phyloP scores from a whole-genome alignment of 2,797 vertebrate genomes.

The Pterois miles region DNA sequence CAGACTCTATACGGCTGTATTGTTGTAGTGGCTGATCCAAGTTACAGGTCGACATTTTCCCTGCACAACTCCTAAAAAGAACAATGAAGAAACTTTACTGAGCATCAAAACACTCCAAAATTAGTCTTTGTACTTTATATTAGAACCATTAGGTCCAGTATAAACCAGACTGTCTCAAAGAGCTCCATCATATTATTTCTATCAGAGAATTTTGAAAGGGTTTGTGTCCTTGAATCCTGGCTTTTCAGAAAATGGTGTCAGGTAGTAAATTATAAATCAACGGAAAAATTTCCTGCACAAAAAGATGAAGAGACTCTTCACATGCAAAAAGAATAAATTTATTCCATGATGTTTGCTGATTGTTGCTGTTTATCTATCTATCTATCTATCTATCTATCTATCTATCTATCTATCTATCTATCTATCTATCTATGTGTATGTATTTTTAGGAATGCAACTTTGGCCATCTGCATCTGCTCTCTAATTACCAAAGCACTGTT shows the following conservation, averaged over 20 bases:
- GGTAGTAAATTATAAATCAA: neutral
- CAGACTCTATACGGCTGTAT: neutral
- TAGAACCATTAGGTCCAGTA: neutral
- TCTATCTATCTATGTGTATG: too few relatives aligned
- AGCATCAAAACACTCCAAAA: neutral
- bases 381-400: too few relatives aligned
- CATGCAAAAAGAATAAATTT: neutral
- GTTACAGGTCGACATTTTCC: neutral
- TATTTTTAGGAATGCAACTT: neutral
- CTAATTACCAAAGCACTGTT: constrained; percentile 3
- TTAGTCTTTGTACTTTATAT: neutral
- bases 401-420: too few relatives aligned
- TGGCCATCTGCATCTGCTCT: neutral
- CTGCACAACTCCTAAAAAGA: neutral
- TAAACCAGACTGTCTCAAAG: neutral
- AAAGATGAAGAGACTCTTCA: neutral
- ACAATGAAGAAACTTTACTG: neutral
- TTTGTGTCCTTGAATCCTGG: neutral
- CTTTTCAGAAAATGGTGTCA: neutral
- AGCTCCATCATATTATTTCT: neutral
- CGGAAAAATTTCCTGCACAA: neutral
- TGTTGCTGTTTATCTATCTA: too few relatives aligned
- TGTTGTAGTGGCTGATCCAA: neutral
- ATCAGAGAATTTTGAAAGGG: neutral
- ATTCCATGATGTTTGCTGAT: neutral